Base-by-base conservation (phyloP, 2,797 vertebrate genomes). In the Podarcis lilfordi region DNA sequence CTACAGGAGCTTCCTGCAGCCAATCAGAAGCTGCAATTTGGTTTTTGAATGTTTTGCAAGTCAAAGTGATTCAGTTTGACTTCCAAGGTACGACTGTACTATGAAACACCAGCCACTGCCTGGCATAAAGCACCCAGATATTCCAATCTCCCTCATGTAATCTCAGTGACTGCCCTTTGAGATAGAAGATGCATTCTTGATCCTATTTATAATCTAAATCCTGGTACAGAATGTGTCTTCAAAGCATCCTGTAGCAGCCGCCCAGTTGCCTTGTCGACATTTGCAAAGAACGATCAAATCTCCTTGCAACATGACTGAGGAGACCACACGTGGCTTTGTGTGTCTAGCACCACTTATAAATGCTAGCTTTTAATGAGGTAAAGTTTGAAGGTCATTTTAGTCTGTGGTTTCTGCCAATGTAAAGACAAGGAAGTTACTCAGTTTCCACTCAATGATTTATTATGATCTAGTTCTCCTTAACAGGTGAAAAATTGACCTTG, bases 401-500 rank as follows among this genome's bases (percentile, higher is more conserved):
- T 86, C 79, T 77, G 80, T 27, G 21, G 1, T 43, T 10, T 87
- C 35, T 84, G 85, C 80, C 81, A 90, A 79, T n/a, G 66, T 86
- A 86, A 80, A 87, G 75, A 84, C 85, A 45, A 87, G 80, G 75
- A 87, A 84, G 66, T 90, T 66, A 86, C 84, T 83, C 68, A 84
- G 13, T 80, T 87, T 87, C 75, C 75, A 84, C 35, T 81, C 77
- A 23, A 50, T 40, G 3, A 80, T 86, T 86, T 89, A 59, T 86
- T 90, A 64, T 83, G 80, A 86, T 82, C 79, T 86, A 83, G 74
- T 64, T 72, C 80, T 61, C 21, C 82, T 55, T 71, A 85, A 59
- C 69, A 85, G 45, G 83, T 85, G 83, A 85, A 85, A 72, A 85
- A 27, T 85, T 59, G 37, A 50, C 55, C 27, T 40, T 45, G n/a